These are phyloP conservation scores for Nibea coibor DNA, from an alignment of 2,113 vertebrate species.

Conservation along the genomic window DNA sequence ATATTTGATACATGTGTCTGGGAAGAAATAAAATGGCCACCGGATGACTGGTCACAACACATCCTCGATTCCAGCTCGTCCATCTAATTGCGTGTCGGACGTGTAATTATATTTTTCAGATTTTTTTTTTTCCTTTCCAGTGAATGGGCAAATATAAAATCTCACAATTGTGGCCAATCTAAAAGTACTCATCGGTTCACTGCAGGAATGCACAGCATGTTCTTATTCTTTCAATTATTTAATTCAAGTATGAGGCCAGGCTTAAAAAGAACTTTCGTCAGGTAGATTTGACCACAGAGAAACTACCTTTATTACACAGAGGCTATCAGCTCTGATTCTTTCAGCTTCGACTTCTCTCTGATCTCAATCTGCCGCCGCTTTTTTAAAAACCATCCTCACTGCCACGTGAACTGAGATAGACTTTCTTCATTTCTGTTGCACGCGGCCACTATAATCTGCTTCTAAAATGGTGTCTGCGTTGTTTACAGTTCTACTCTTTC, in stretches of 20 bases:
- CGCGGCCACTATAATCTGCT: not conserved
- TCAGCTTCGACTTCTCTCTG: not conserved
- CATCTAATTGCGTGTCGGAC: slow-evolving; percentile 27
- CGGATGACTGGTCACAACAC: slow-evolving; percentile 45
- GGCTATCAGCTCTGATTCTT: not conserved
- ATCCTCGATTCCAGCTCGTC: slow-evolving; percentile 38
- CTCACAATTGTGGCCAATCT: slow-evolving; percentile 9
- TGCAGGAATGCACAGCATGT: not conserved
- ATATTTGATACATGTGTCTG: slow-evolving; percentile 31
- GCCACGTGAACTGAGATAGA: not conserved
- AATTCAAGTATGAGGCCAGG: not conserved
- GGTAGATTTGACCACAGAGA: not conserved
- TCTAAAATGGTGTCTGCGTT: not conserved
- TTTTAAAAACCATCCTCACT: not conserved
- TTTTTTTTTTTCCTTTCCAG: not conserved
- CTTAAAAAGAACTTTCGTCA: not conserved
- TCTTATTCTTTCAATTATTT: not conserved
- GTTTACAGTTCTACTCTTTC: slow-evolving; percentile 1
- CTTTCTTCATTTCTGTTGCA: not conserved
- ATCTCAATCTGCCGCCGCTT: not conserved
- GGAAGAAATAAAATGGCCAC: slow-evolving; percentile 33
- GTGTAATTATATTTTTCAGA: slow-evolving; percentile 36
- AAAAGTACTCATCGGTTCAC: not conserved
- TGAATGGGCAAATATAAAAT: slow-evolving; percentile 15
- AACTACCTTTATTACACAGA: not conserved